Conservation (phyloP, 1,140 invertebrate genomes). For the Drosophila novamexicana region DNA sequence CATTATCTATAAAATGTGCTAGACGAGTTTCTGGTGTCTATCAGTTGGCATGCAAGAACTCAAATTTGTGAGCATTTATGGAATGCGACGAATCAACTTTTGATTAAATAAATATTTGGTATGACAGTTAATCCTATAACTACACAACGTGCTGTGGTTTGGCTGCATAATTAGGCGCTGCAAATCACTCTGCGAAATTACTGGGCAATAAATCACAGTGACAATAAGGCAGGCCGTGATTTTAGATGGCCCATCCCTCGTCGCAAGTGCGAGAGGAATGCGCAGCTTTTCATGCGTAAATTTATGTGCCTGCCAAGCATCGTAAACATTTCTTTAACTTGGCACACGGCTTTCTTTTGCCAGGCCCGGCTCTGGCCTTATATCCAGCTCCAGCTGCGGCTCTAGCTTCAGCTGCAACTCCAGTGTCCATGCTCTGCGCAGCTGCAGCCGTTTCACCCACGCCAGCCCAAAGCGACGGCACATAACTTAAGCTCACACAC, state of each 20-base stretch:
- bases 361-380: conserved; percentile 7
- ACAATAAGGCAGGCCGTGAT: conserved; percentile 57
- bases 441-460: conserved; percentile 78
- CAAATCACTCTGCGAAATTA: conserved; percentile 31
- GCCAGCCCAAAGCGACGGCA: conserved; percentile 65
- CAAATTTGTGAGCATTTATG: no score
- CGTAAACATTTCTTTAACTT: conserved; percentile 76
- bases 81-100: no score
- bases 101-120: no score
- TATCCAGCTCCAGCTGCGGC: conserved; percentile 5
- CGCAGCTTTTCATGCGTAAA: conserved; percentile 77
- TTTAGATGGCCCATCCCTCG: conserved; percentile 47
- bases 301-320: conserved; percentile 76
- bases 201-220: conserved; percentile 61
- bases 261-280: conserved; percentile 56
- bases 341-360: conserved; percentile 66
- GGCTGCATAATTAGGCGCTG: conserved; percentile 12
- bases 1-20: no score
- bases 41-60: no score
- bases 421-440: conserved; percentile 50
- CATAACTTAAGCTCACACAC: conserved; percentile 52
- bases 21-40: no score
- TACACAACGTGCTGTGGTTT: neutral
- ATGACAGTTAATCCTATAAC: neutral
- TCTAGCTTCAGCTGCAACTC: neutral